A percentile compares a stretch with the other conserved stretches of the same genome.
phyloP scores from a whole-genome alignment of 2,797 vertebrate species.

The Oreortyx pictus region DNA sequence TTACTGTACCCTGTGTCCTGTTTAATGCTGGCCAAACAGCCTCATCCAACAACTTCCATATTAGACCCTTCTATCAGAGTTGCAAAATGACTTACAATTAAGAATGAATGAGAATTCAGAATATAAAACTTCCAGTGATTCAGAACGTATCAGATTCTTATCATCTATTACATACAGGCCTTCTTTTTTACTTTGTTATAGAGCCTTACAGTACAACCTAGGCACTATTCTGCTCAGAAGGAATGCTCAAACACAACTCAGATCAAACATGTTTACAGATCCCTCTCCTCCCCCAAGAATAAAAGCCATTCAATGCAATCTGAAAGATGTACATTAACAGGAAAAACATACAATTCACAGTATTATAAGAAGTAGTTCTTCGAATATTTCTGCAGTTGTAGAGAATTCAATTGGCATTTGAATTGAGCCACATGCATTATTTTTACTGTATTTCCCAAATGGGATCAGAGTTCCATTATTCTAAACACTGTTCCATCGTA shows the following conservation, averaged over 20 bases:
- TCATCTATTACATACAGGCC: not conserved
- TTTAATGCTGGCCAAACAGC: conserved; percentile 6
- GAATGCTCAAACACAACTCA: not conserved
- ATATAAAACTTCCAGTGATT: not conserved
- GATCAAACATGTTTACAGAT: not conserved
- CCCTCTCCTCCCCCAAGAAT: not conserved
- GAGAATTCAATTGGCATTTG: not conserved
- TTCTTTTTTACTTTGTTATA: not conserved
- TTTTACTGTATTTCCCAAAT: not conserved
- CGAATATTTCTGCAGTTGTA: not conserved
- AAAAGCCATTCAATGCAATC: not conserved
- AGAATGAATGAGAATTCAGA: not conserved
- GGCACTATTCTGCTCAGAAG: not conserved
- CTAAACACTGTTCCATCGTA: not conserved
- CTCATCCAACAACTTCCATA: not conserved
- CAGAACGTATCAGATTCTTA: not conserved
- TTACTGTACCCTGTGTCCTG: not conserved
- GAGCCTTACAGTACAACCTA: not conserved
- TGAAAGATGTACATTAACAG: not conserved
- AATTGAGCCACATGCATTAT: not conserved
- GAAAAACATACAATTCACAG: not conserved
- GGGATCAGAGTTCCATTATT: conserved; percentile 3
- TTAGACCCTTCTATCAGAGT: not conserved
- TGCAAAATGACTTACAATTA: not conserved
- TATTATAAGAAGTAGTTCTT: not conserved